Base-by-base conservation (phyloP, 1,140 invertebrate genomes). In the Aphis craccivora region DNA sequence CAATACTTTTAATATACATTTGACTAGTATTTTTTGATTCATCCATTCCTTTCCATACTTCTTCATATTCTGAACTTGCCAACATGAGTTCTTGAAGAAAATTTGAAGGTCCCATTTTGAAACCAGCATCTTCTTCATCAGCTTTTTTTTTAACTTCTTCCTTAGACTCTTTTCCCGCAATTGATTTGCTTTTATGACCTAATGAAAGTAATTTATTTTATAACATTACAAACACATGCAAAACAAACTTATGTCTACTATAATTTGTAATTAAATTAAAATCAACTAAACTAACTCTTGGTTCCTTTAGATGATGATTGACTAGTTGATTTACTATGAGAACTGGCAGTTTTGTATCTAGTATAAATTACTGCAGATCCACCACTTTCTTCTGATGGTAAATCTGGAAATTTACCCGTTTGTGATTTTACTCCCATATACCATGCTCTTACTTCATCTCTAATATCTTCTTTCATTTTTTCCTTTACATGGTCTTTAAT, bases 321-420 rank as follows among this genome's bases (percentile, higher is more conserved):
- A 0, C 96, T 96, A 0, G 97, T 97, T 0, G 97, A 97, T 95
- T 97, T 97, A 94, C 97, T 98, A 4, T 97, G 95, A 94, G 97
- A 97, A 93, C 95, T 95, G 22, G 94, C 95, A 81, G 93, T 93
- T 81, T 94, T 94, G 95, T 97, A 97, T 94, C 97, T 95, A 94
- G 97, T 97, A 94, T 98, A 98, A 95, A 99, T 97, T 55, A 97
- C 95, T 94, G 97, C 96, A 4, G 98, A 98, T 2, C 98, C 98
- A 37, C 98, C 98, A 94, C 97, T 97, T 95, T 99, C 98, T 93
- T 97, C 97, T n/a, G 97, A 97, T 7, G 98, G 98, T 94, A 98
- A 97, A 94, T 99, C 98, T 0, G 98, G 98, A 95, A 99, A 97
- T 95, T 98, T 98, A 45, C 98, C 98, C 40, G 97, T 98, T 94